phyloP scores from a whole-genome alignment of 1,140 invertebrate genomes.

The Nixonia krombeini region DNA sequence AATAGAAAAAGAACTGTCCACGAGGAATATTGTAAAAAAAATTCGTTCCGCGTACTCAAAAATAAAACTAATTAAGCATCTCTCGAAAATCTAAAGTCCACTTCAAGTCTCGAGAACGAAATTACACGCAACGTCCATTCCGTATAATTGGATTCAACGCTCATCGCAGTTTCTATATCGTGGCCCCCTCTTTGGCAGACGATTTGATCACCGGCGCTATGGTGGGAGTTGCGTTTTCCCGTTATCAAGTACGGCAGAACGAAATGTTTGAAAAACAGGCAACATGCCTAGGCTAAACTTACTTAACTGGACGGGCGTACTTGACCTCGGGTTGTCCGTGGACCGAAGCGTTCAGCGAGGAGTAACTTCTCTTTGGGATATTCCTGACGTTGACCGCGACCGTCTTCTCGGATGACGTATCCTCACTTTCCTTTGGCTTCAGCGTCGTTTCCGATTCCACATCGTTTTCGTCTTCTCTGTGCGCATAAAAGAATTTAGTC shows the following conservation, averaged over 20 bases:
- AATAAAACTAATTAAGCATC: neutral
- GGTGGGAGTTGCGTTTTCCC: no score
- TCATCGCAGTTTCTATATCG: neutral
- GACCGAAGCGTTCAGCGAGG: constrained; percentile 48
- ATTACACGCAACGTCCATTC: neutral
- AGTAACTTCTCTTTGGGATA: constrained; percentile 48
- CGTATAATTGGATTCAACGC: neutral
- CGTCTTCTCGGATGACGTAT: constrained; percentile 55
- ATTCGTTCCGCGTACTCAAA: neutral
- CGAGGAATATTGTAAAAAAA: no score
- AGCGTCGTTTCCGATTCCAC: constrained; percentile 51
- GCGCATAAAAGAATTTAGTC: no score
- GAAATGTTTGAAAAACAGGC: constrained; percentile 20
- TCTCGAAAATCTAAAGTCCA: neutral
- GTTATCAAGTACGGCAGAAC: no score
- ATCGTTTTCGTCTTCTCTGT: constrained; percentile 54
- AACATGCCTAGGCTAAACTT: constrained; percentile 47
- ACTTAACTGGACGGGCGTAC: constrained; percentile 68
- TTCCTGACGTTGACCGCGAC: constrained; percentile 50
- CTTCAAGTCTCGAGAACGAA: neutral
- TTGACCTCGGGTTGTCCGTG: constrained; percentile 63
- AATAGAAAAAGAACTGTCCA: no score
- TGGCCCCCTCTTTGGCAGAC: neutral
- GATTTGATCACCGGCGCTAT: no score
- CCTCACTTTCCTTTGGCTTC: constrained; percentile 50